Evolutionary conservation across 2,113 vertebrate genomes (phyloP).

Genomic region (Sialia sialis): DNA sequence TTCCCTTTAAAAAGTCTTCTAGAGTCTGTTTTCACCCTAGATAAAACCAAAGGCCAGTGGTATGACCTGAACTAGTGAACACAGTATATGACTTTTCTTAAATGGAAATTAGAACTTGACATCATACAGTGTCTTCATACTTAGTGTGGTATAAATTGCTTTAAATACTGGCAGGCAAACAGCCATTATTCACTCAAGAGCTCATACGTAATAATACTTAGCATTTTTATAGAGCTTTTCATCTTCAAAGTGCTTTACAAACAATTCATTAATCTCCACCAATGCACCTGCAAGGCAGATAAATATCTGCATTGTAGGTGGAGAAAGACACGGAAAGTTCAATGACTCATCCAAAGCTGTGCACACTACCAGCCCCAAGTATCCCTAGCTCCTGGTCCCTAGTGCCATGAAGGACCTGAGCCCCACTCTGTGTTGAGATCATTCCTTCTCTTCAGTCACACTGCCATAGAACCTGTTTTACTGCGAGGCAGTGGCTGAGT

Average conservation of each 20-base stretch:
- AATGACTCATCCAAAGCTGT: not conserved
- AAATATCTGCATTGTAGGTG: slow-evolving; percentile 5
- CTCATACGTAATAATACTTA: slow-evolving; percentile 44
- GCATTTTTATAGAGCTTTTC: slow-evolving; percentile 61
- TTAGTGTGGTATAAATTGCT: slow-evolving; percentile 1
- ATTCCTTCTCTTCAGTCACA: not conserved
- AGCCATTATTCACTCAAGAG: slow-evolving; percentile 49
- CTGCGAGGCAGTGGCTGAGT: fast-evolving
- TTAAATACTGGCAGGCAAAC: slow-evolving; percentile 37
- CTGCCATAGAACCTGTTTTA: not conserved
- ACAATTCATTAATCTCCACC: slow-evolving; percentile 49
- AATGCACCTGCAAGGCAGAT: slow-evolving; percentile 13
- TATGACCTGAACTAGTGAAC: not conserved
- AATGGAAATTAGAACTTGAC: not conserved
- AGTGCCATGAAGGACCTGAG: not conserved
- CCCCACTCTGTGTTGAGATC: not conserved
- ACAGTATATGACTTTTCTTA: not conserved
- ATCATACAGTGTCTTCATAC: not conserved
- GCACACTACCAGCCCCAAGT: not conserved
- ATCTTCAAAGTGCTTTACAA: slow-evolving; percentile 36
- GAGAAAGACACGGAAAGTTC: not conserved
- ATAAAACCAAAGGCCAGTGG: not conserved
- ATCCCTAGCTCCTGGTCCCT: not conserved
- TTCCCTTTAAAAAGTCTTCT: not conserved
- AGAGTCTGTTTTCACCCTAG: not conserved